Evolutionary conservation across 2,113 vertebrate species (phyloP).

Genomic region (Sterrhoptilus dennistouni): DNA sequence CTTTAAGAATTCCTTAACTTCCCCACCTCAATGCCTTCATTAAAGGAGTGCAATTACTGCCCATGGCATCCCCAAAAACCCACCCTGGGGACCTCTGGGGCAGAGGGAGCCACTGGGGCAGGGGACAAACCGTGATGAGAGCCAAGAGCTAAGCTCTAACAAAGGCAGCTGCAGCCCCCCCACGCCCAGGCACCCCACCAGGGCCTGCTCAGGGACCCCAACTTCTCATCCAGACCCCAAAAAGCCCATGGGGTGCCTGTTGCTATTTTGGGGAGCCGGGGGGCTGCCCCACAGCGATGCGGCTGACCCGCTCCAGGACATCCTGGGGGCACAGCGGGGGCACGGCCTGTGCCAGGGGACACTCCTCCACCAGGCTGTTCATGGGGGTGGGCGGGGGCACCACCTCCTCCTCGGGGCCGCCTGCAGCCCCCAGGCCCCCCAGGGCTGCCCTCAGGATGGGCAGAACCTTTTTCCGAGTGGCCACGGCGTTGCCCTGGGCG

Average conservation of each 20-base stretch:
- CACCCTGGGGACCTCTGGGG: fast-evolving
- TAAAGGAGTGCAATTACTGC: neutral
- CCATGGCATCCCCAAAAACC: fast-evolving
- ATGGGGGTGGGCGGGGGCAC: conserved; percentile 86
- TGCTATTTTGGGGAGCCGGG: neutral
- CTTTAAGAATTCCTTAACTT: neutral
- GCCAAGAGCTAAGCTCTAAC: neutral
- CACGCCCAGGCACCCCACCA: fast-evolving
- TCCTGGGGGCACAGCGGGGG: conserved; percentile 82
- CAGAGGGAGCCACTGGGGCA: fast-evolving
- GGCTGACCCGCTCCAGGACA: conserved; percentile 83
- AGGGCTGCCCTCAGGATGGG: conserved; percentile 78
- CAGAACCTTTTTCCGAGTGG: conserved; percentile 87
- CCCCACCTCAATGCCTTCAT: neutral
- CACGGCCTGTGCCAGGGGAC: conserved; percentile 85
- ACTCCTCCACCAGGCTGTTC: conserved; percentile 96
- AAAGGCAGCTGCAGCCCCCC: fast-evolving
- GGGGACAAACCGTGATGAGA: fast-evolving
- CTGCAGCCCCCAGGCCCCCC: neutral
- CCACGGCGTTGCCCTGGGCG: conserved; percentile 82
- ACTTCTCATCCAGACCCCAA: fast-evolving
- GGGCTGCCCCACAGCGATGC: conserved; percentile 58
- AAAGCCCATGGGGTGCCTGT: fast-evolving
- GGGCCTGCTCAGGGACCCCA: neutral
- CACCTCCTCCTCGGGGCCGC: conserved; percentile 73